Conservation (phyloP, 1,140 invertebrate species). For the Vollenhovia emeryi region DNA sequence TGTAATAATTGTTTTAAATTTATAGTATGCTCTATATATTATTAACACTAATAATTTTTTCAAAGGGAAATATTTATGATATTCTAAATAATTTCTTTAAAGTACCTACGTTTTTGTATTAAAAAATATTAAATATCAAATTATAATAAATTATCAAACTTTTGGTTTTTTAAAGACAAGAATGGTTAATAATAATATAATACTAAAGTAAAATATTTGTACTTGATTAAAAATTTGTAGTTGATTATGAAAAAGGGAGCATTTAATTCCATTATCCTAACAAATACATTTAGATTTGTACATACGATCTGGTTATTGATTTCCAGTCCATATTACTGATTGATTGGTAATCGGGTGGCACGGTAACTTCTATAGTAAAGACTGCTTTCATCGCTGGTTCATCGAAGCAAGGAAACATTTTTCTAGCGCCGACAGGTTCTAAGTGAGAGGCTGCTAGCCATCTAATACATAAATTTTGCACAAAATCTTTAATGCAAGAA, state of each 20-base stretch:
- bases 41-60: neutral
- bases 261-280: neutral
- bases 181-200: neutral
- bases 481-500: neutral
- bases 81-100: neutral
- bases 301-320: slow-evolving; percentile 2
- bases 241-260: neutral
- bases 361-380: slow-evolving; percentile 85
- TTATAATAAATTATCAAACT: neutral
- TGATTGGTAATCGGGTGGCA: slow-evolving; percentile 75
- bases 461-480: slow-evolving; percentile 24
- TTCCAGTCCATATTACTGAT: slow-evolving; percentile 82
- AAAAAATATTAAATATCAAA: neutral
- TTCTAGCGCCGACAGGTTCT: slow-evolving; percentile 87
- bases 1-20: too few relatives aligned
- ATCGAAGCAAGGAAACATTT: slow-evolving; percentile 90
- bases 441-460: slow-evolving; percentile 87
- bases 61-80: neutral
- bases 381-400: slow-evolving; percentile 89
- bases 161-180: neutral
- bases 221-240: neutral
- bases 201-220: neutral
- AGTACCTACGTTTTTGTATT: neutral
- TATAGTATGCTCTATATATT: neutral
- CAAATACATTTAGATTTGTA: neutral